Evolutionary conservation across 2,113 vertebrate species (phyloP).

Genomic region (Pluvianellus socialis): DNA sequence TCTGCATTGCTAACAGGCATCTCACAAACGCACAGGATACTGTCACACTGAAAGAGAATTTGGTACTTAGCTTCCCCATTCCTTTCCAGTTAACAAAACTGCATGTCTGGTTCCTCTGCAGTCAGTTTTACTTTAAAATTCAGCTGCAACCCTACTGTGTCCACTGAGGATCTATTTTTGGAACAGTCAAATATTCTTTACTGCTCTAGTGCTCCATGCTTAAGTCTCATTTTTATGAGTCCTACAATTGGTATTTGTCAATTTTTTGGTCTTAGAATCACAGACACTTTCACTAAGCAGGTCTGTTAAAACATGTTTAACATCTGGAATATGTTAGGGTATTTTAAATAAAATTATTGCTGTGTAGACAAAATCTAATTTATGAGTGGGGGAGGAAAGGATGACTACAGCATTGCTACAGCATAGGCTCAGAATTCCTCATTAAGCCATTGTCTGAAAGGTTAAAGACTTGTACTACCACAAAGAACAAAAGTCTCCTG

Average conservation of each 20-base stretch:
- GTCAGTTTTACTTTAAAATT: conserved; percentile 30
- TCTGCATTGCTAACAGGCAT: not conserved
- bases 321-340: not conserved
- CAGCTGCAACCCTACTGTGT: conserved; percentile 1
- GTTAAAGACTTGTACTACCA: not conserved
- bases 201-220: not conserved
- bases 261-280: not conserved
- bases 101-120: not conserved
- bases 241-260: not conserved
- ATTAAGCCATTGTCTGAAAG: not conserved
- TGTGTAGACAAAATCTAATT: not conserved
- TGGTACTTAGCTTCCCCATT: not conserved
- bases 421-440: not conserved
- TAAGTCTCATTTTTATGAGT: not conserved
- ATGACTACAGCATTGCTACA: not conserved
- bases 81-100: not conserved
- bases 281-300: not conserved
- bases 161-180: conserved; percentile 39
- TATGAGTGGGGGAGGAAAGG: not conserved
- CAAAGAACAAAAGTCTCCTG: not conserved
- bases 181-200: conserved; percentile 16
- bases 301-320: not conserved
- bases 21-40: not conserved
- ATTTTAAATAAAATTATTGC: conserved; percentile 6
- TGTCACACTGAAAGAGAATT: not conserved